Evolutionary conservation across 2,113 vertebrate species (phyloP).

Genomic region (Rana temporaria): DNA sequence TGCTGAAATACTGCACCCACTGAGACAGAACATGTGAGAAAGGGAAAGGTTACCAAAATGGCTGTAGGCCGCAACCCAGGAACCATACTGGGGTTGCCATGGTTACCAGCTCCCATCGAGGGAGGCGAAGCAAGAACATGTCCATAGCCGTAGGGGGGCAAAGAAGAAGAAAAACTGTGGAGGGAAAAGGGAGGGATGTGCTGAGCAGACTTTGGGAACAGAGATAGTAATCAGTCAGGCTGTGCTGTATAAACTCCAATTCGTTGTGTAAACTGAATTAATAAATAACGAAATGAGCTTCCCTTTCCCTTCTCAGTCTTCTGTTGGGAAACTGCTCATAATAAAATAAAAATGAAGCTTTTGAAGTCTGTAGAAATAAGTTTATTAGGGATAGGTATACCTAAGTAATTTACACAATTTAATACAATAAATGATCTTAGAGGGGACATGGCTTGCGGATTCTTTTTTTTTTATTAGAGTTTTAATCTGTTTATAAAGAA

Average conservation of each 20-base stretch:
- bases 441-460: no score
- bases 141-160: conserved; percentile 17
- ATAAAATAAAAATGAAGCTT: conserved; percentile 7
- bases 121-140: conserved; percentile 14
- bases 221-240: conserved; percentile 23
- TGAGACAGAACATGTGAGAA: conserved; percentile 44
- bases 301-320: conserved; percentile 14
- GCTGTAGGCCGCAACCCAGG: conserved; percentile 47
- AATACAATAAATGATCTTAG: no score
- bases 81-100: conserved; percentile 29
- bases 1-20: conserved; percentile 30
- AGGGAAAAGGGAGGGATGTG: neutral
- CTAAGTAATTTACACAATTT: no score
- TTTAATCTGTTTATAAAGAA: no score
- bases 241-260: conserved; percentile 47
- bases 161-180: conserved; percentile 7
- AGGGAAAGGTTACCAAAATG: conserved; percentile 44
- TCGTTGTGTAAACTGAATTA: conserved; percentile 43
- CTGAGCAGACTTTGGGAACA: conserved; percentile 13
- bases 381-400: conserved; percentile 16
- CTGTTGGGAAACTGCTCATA: conserved; percentile 38
- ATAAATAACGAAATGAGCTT: conserved; percentile 37
- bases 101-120: conserved; percentile 24
- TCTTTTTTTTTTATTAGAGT: no score
- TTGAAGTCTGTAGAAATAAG: neutral